Base-by-base conservation (phyloP, 2,888 invertebrate species). In the Furcula furcula region DNA sequence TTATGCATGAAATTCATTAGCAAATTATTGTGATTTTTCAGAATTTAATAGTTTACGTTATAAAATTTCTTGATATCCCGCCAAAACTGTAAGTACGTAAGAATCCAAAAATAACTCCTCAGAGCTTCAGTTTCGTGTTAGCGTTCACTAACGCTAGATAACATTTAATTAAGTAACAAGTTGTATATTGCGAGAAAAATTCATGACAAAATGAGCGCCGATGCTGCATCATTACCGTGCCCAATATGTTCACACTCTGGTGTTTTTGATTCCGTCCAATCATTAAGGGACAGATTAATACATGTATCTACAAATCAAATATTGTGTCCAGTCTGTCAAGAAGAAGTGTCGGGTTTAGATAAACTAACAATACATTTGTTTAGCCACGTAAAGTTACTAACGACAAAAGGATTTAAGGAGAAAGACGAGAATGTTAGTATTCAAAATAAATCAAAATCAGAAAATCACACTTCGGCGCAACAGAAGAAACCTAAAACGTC, bases 301-400 rank as follows among this genome's bases (percentile, higher is more conserved):
- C 91, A 91, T 62, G 94, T 94, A 22, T 94, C 95, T 9, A 94
- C 94, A 29, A 92, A 94, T 43, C 93, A 92, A 44, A 83, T 95
- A 52, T 71, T 90, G 33, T 96, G 96, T 69, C 95, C 95, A 7
- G 92, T 95, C 41, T 96, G 96, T 68, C 91, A 92, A 60, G 94
- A 95, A 61, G 86, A 92, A 53, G 86, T 95, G 11, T 80, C 91
- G 45, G 95, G 95, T 1, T 89, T 96, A 47, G 95, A 95, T 73
- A 95, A 95, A 82, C 84, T 95, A 31, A 95, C 95, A 0, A 94
- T 95, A 63, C 95, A 96, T 76, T 85, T 96, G 48, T 95, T 95
- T 65, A 92, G 92, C 40, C 95, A 95, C 68, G 91, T 92, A 3
- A 80, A 82, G 50, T 65, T 90, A 36, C 48, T 75, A 47, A 49